Evolutionary conservation across 1,140 invertebrate species (phyloP).

Genomic region (Zelostemma sp.): DNA sequence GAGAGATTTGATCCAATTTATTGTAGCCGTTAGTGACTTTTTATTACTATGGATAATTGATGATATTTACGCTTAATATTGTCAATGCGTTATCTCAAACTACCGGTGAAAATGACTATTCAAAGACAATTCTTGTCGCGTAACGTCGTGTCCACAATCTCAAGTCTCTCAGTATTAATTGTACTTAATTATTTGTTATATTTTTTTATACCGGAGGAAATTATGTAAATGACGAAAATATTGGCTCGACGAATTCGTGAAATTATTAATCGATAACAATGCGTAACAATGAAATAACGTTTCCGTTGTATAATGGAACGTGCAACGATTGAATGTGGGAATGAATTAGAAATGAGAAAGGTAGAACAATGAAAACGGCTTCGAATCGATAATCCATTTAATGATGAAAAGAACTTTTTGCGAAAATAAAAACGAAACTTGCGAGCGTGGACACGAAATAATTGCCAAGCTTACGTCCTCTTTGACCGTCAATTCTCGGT

Average conservation of each 20-base stretch:
- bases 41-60: slow-evolving; percentile 43
- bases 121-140: slow-evolving; percentile 39
- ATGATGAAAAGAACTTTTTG: too few species aligned
- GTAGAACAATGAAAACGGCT: not conserved
- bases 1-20: slow-evolving; percentile 27
- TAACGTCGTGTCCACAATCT: slow-evolving; percentile 42
- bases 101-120: slow-evolving; percentile 32
- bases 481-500: slow-evolving; percentile 39
- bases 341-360: not conserved
- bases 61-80: slow-evolving; percentile 47
- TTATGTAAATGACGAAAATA: too few species aligned
- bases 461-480: slow-evolving; percentile 37
- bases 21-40: slow-evolving; percentile 44
- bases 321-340: not conserved
- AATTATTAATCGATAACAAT: not conserved
- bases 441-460: slow-evolving; percentile 28
- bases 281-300: not conserved
- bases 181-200: not conserved
- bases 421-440: not conserved
- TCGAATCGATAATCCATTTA: too few species aligned
- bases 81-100: slow-evolving; percentile 43
- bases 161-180: not conserved
- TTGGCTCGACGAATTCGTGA: not conserved
- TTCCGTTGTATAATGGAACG: not conserved
- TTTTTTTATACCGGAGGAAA: not conserved